Base-by-base conservation (phyloP, 2,113 vertebrate genomes). In the Mesitornis unicolor region DNA sequence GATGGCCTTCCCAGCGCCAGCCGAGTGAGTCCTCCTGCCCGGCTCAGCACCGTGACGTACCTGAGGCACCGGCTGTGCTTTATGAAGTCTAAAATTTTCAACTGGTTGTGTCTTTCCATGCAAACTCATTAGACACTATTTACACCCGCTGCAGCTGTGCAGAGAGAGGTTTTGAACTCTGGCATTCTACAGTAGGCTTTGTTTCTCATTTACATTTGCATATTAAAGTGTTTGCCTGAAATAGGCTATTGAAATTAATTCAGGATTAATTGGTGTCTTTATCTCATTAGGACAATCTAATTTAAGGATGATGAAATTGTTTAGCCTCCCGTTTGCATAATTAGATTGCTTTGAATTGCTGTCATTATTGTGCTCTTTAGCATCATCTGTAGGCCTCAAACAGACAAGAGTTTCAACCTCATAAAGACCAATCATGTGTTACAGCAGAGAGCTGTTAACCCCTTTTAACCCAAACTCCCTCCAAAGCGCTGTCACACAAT, bases 211-310 rank as follows among this genome's bases (percentile, higher is more conserved):
- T 99, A 98, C 98, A 99, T 99, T 98, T 98, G 98, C 98, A 99
- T 99, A 99, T 99, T 99, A 99, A 98, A 98, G 98, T 99, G 99
- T 99, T 99, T 99, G 98, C 98, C 98, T 98, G 98, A 99, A 99
- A 99, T 98, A 98, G 98, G 98, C 99, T 98, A 98, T 98, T 98
- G 98, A 99, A 99, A 99, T 99, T 99, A 99, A 99, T 99, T 98
- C 99, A 99, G 99, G 99, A 99, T 99, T 99, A 99, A 99, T 99
- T 99, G 99, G 99, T 99, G 99, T 99, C 99, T 99, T 99, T 99
- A 99, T 99, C 99, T 99, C 99, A 99, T 99, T 99, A 99, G 99
- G 98, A 99, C 99, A 99, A 99, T 99, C 99, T 99, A 99, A 99
- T 99, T 99, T 99, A 99, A 98, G 99, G 98, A 99, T 99, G 99